A percentile compares a stretch with the other conserved stretches of the same genome.
Evolutionary conservation across 1,140 invertebrate genomes (phyloP).

Genomic region (Atta texana): DNA sequence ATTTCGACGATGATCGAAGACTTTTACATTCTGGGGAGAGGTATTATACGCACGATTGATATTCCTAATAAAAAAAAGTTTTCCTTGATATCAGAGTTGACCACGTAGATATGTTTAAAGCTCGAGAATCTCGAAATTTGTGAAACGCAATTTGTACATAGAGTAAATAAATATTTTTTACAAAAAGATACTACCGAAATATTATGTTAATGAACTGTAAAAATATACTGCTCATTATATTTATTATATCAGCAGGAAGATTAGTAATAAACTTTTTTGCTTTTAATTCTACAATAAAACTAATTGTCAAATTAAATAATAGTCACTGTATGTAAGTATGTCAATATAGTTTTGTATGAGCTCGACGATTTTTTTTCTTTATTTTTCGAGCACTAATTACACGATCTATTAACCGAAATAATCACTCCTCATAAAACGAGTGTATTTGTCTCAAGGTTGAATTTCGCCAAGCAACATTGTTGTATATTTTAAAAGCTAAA

Average conservation of each 20-base stretch:
- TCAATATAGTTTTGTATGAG: not conserved
- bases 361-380: not conserved
- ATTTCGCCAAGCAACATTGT: not conserved
- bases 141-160: conserved; percentile 45
- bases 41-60: conserved; percentile 87
- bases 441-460: conserved; percentile 5
- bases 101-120: not conserved
- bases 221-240: not conserved
- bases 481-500: not conserved
- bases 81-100: conserved; percentile 32
- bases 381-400: not conserved
- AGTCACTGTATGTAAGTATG: not conserved
- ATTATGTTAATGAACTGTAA: not conserved
- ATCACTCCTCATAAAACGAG: not conserved
- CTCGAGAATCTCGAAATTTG: not conserved
- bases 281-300: not conserved
- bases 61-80: conserved; percentile 76
- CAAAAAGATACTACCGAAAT: conserved; percentile 1
- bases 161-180: conserved; percentile 39
- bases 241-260: not conserved
- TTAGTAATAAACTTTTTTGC: not conserved
- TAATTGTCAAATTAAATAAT: not conserved
- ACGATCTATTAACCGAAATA: not conserved
- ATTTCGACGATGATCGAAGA: conserved; percentile 90
- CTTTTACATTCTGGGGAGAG: conserved; percentile 90